These are phyloP conservation scores for Oligia latruncula DNA, from an alignment of 2,888 invertebrate species.

Conservation along the genomic window DNA sequence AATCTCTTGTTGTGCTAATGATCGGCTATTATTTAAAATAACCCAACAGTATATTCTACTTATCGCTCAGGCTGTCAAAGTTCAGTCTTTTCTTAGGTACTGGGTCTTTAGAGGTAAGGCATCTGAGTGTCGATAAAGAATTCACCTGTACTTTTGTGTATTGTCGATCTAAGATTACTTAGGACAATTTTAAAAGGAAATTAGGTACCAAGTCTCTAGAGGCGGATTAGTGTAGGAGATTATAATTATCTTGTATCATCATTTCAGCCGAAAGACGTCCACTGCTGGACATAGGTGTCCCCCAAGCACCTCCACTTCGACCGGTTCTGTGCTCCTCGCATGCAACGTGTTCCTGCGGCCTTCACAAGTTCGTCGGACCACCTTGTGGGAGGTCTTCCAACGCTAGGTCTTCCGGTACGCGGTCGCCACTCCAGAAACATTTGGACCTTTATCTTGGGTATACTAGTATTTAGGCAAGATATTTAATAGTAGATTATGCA, in stretches of 20 bases:
- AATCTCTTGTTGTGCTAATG: no score
- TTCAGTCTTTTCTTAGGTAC: no score
- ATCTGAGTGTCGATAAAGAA: background rate
- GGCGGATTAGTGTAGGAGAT: background rate
- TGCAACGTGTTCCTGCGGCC: no score
- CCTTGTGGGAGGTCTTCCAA: no score
- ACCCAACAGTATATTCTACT: background rate
- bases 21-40: background rate
- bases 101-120: background rate
- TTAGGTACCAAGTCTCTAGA: background rate
- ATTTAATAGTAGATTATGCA: no score
- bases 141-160: background rate
- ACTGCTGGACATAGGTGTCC: no score
- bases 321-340: no score
- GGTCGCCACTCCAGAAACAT: no score
- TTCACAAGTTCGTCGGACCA: no score
- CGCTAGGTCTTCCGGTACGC: no score
- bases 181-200: background rate
- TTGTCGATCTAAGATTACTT: background rate
- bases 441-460: background rate
- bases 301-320: no score
- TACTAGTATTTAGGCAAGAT: background rate
- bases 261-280: no score
- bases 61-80: background rate
- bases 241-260: background rate